Base-by-base conservation (phyloP, 2,797 vertebrate genomes). In the Hoplostethus mediterraneus region DNA sequence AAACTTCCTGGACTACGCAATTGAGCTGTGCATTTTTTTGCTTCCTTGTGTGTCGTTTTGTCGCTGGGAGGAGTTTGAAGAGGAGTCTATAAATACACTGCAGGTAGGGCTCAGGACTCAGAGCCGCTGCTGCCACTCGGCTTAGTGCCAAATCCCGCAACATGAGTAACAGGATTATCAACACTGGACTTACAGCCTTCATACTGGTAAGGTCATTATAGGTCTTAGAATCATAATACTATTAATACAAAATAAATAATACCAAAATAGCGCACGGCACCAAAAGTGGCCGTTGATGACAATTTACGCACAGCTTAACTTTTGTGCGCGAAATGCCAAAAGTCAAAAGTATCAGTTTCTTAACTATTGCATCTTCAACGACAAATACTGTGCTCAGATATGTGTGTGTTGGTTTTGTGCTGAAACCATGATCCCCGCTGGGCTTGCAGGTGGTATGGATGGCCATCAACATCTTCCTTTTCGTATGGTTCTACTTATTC, bases 161-260 rank as follows among this genome's bases (percentile, higher is more conserved):
- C 52, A 98, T 97, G 97, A 93, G 89, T 28, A 97, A 96, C 91
- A 96, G 96, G 95, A 91, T 97, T 28, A 79, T 96, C 80, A 97
- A 97, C 86, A 82, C 96, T 63, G 96, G 97, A 67, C 91, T 97
- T 44, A 93, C 96, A 0, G 75, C 93, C 0, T 88, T 96, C 4
- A 93, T 96, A 40, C 73, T 98, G 55, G 96, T 98, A 93, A 95
- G 94, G 86, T 70, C 1, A 9, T 21, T 11, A 5, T 62, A 30
- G 5, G 9, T 8, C 11, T 4, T 13, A 45, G 33, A 36, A 36
- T 28, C 28, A 28, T 28, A 28, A 28, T 28, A 36, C 33, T 7
- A 36, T 6, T 14, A 3, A 13, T 3, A 11, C 12, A 5, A 25
- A 4, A 31, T 3, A 14, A 45, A 45, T 0, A 28, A 4, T 12